Evolutionary conservation across 1,140 invertebrate genomes (phyloP).

Genomic region (Hydropsyche tenuis): DNA sequence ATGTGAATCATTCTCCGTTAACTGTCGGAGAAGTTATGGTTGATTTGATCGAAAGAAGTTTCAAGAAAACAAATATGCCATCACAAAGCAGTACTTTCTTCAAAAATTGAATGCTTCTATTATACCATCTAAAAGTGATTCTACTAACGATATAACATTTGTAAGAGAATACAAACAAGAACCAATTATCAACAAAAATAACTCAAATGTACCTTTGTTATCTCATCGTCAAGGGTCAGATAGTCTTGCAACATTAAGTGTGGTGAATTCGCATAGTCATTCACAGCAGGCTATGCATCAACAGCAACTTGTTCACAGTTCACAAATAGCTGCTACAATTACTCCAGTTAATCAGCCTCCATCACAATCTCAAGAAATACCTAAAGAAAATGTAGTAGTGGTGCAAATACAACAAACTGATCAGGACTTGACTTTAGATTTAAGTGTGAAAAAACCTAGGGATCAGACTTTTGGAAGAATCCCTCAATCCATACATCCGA

Average conservation of each 20-base stretch:
- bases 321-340: slow-evolving; percentile 71
- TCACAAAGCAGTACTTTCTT: slow-evolving; percentile 52
- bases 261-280: slow-evolving; percentile 64
- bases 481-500: slow-evolving; percentile 61
- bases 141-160: slow-evolving; percentile 63
- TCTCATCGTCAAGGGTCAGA: slow-evolving; percentile 49
- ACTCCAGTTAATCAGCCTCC: slow-evolving; percentile 62
- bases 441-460: slow-evolving; percentile 81
- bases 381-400: slow-evolving; percentile 68
- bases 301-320: slow-evolving; percentile 51
- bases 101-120: slow-evolving; percentile 46
- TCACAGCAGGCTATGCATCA: slow-evolving; percentile 48
- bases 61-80: slow-evolving; percentile 69
- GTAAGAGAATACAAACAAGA: slow-evolving; percentile 61
- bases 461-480: slow-evolving; percentile 63
- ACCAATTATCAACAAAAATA: slow-evolving; percentile 37
- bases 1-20: slow-evolving; percentile 62
- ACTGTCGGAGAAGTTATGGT: slow-evolving; percentile 79
- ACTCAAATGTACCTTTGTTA: slow-evolving; percentile 27
- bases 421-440: slow-evolving; percentile 71
- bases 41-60: slow-evolving; percentile 75
- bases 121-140: slow-evolving; percentile 50
- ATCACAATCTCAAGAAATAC: slow-evolving; percentile 51
- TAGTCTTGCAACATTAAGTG: slow-evolving; percentile 71
- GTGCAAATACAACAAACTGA: slow-evolving; percentile 65